Evolutionary conservation across 2,888 invertebrate genomes (phyloP).

Genomic region (Alloscopus bannaensis): DNA sequence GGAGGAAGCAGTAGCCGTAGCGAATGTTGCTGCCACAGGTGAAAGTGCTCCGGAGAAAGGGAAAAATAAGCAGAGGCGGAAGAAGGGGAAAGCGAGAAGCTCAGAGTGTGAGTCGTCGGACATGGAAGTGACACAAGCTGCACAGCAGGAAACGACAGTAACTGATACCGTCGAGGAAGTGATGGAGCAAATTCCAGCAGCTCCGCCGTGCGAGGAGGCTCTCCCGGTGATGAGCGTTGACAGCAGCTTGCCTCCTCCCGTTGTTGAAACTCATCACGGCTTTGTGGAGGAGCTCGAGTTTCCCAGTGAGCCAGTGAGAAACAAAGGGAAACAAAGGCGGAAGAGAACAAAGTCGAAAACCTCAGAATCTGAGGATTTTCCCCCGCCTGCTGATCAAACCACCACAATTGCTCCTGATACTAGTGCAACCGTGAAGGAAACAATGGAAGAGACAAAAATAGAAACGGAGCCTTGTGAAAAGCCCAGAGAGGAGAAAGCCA

Average conservation of each 20-base stretch:
- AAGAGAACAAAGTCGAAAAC: slow-evolving; percentile 41
- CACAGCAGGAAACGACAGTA: background rate
- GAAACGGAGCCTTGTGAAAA: background rate
- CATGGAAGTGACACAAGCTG: slow-evolving; percentile 8
- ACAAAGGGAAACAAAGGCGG: slow-evolving; percentile 32
- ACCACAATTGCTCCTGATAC: background rate
- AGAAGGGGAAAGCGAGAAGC: slow-evolving; percentile 75
- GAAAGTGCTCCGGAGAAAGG: slow-evolving; percentile 71
- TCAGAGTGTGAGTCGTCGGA: slow-evolving; percentile 25
- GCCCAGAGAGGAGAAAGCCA: no score
- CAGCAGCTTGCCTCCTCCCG: background rate
- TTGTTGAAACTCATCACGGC: background rate
- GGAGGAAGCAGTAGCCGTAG: background rate
- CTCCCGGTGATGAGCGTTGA: background rate
- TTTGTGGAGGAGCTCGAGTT: slow-evolving; percentile 35
- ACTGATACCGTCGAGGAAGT: background rate
- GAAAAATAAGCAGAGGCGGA: slow-evolving; percentile 73
- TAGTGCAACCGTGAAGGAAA: background rate
- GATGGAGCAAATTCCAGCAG: background rate
- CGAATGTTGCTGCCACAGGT: background rate
- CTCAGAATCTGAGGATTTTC: slow-evolving; percentile 30
- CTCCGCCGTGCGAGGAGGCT: background rate
- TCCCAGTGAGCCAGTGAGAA: slow-evolving; percentile 67
- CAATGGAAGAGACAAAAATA: background rate
- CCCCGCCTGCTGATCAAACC: background rate